Conservation (phyloP, 2,888 invertebrate genomes). For the Gandaritis pyraliata region DNA sequence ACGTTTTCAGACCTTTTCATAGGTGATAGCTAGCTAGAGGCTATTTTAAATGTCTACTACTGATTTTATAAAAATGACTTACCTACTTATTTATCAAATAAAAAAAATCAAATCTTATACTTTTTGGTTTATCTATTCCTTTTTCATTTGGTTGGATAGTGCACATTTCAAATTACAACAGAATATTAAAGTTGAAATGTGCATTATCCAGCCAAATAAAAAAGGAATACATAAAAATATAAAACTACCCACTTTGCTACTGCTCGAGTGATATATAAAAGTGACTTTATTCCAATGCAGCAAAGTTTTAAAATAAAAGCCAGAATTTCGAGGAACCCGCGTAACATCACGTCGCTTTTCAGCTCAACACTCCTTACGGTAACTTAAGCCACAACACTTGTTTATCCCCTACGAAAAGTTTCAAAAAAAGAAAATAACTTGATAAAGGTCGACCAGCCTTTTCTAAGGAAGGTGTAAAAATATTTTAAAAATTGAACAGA, state of each 20-base stretch:
- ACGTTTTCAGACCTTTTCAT: too few relatives aligned
- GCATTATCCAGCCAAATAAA: neutral
- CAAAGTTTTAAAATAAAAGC: slow-evolving; percentile 12
- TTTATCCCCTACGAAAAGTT: slow-evolving; percentile 49
- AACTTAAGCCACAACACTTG: slow-evolving; percentile 53
- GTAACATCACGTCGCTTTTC: slow-evolving; percentile 26
- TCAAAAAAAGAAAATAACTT: slow-evolving; percentile 39
- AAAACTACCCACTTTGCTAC: neutral
- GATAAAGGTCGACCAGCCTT: slow-evolving; percentile 44
- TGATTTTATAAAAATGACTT: too few relatives aligned
- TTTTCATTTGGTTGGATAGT: neutral
- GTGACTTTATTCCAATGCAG: neutral
- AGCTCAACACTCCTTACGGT: slow-evolving; percentile 41
- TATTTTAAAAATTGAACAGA: neutral
- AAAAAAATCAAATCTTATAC: too few relatives aligned
- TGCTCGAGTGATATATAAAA: neutral
- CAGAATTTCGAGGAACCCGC: slow-evolving; percentile 12
- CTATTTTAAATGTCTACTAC: too few relatives aligned
- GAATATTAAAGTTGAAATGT: neutral
- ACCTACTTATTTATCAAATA: too few relatives aligned
- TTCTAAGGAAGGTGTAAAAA: slow-evolving; percentile 33
- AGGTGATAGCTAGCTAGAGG: too few relatives aligned
- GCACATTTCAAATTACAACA: neutral
- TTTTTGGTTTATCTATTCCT: neutral
- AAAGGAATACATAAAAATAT: neutral